Percentiles rank a stretch among this genome's conserved stretches.
Conservation (phyloP, 2,888 invertebrate genomes). For the Amphiduros pacificus region DNA sequence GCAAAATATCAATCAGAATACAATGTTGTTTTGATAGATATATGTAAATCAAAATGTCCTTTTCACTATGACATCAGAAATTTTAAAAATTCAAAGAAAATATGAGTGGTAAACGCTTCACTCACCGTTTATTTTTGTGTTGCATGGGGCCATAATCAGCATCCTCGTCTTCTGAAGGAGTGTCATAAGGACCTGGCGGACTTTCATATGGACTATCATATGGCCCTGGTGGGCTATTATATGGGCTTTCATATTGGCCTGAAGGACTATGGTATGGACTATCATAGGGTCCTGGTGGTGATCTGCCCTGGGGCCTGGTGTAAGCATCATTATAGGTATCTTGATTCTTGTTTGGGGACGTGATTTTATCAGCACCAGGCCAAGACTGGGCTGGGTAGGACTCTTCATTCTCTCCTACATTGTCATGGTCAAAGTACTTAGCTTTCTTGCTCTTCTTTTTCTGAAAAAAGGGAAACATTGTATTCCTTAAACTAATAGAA, state of each 20-base stretch:
- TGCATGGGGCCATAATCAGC: constrained; percentile 4
- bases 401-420: constrained; percentile 31
- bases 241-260: not conserved
- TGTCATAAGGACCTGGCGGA: constrained; percentile 52
- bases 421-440: constrained; percentile 44
- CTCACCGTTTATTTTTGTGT: no score
- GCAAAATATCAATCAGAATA: no score
- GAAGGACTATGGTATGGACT: constrained; percentile 7
- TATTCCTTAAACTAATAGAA: no score
- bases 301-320: not conserved
- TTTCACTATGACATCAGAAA: no score
- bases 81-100: no score
- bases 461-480: no score
- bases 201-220: constrained; percentile 36
- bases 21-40: no score
- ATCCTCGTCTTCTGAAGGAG: constrained; percentile 50
- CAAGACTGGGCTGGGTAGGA: no score
- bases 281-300: constrained; percentile 22
- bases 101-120: no score
- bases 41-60: no score
- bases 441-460: constrained; percentile 35
- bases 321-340: not conserved
- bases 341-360: not conserved
- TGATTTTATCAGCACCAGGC: not conserved
- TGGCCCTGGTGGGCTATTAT: not conserved